Percentiles rank a stretch among this genome's conserved stretches.
Conservation (phyloP, 2,113 vertebrate species). For the Poicephalus meyeri region DNA sequence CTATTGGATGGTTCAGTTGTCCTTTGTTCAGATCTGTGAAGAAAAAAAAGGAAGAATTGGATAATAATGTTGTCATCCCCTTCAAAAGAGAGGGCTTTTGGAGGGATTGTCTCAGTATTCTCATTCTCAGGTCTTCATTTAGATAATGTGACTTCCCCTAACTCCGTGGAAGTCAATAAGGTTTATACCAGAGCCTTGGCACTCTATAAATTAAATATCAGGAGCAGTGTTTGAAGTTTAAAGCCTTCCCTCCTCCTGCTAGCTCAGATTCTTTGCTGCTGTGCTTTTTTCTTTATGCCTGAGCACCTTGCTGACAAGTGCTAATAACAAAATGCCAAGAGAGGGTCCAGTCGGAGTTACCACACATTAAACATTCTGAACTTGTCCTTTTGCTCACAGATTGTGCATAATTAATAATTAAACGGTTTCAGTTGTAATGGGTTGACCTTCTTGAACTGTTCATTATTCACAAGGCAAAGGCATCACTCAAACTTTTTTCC, state of each 20-base stretch:
- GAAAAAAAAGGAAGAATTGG: background rate
- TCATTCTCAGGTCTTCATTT: slow-evolving; percentile 1
- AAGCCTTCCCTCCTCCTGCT: background rate
- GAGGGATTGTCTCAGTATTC: background rate
- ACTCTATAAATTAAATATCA: slow-evolving; percentile 53
- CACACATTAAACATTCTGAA: slow-evolving; percentile 85
- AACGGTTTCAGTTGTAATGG: slow-evolving; percentile 90
- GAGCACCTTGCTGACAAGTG: slow-evolving; percentile 82
- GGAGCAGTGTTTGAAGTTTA: slow-evolving; percentile 23
- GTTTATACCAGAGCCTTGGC: background rate
- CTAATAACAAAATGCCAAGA: slow-evolving; percentile 82
- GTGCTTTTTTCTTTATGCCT: slow-evolving; percentile 77
- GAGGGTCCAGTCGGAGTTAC: slow-evolving; percentile 75
- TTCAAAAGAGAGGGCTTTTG: background rate
- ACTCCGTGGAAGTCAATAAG: background rate
- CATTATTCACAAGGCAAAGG: slow-evolving; percentile 91
- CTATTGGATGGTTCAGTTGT: background rate
- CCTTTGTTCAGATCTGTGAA: background rate
- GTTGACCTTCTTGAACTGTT: slow-evolving; percentile 93
- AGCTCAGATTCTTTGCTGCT: slow-evolving; percentile 59
- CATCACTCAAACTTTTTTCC: slow-evolving; percentile 89
- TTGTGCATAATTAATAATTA: slow-evolving; percentile 99
- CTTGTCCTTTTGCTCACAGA: slow-evolving; percentile 89
- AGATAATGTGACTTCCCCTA: background rate
- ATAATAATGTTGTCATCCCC: background rate